Evolutionary conservation across 2,797 vertebrate species (phyloP).

Genomic region (Leptatherina wallacei): DNA sequence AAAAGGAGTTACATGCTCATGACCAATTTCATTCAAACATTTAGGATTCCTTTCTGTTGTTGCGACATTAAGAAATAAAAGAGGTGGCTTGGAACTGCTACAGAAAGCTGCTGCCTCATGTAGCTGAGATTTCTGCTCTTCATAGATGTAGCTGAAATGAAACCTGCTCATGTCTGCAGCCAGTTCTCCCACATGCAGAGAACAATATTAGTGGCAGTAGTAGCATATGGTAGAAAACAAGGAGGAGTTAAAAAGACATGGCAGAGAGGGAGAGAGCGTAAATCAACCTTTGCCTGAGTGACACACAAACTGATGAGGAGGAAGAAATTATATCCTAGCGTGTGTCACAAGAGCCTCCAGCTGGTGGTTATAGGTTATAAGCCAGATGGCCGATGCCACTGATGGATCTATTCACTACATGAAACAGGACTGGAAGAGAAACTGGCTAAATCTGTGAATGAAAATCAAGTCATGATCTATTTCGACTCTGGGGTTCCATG

Average conservation of each 20-base stretch:
- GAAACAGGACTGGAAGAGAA: slow-evolving; percentile 27
- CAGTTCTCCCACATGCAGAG: slow-evolving; percentile 35
- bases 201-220: slow-evolving; percentile 35
- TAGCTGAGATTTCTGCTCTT: slow-evolving; percentile 12
- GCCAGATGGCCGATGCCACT: slow-evolving; percentile 53
- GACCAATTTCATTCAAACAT: not conserved
- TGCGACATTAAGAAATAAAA: not conserved
- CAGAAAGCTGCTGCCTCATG: not conserved
- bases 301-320: slow-evolving; percentile 56
- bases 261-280: not conserved
- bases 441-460: slow-evolving; percentile 19
- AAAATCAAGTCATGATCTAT: slow-evolving; percentile 43
- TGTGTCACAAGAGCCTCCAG: slow-evolving; percentile 35
- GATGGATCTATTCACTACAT: slow-evolving; percentile 53
- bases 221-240: slow-evolving; percentile 44
- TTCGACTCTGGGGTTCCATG: slow-evolving; percentile 15
- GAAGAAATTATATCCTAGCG: slow-evolving; percentile 39
- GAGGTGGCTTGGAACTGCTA: not conserved
- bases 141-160: slow-evolving; percentile 16
- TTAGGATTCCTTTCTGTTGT: not conserved
- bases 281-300: slow-evolving; percentile 45
- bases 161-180: slow-evolving; percentile 6
- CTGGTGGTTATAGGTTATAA: slow-evolving; percentile 45
- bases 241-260: slow-evolving; percentile 17
- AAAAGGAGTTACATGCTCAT: not conserved